These are phyloP conservation scores for Pyxicephalus adspersus DNA, from an alignment of 2,113 vertebrate genomes.

Conservation along the genomic window DNA sequence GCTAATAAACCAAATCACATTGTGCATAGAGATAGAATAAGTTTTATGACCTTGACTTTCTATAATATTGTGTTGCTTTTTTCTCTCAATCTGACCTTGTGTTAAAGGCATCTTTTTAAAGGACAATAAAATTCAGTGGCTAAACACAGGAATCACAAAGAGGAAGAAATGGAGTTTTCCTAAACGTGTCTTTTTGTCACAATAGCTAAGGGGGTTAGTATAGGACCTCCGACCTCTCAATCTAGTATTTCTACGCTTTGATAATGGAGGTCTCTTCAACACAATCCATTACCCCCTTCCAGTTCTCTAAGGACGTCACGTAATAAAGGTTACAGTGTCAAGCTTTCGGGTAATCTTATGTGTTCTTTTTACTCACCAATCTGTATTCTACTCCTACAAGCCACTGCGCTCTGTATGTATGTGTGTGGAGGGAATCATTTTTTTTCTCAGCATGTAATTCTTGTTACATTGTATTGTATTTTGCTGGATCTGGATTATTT, in stretches of 20 bases:
- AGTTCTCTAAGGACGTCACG: constrained; percentile 16
- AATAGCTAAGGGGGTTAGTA: constrained; percentile 41
- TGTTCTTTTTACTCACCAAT: constrained; percentile 33
- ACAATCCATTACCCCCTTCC: constrained; percentile 46
- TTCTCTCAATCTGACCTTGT: background rate
- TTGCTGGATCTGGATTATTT: no score
- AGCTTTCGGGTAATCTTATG: constrained; percentile 12
- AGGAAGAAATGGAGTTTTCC: constrained; percentile 26
- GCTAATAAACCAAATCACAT: background rate
- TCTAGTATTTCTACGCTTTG: constrained; percentile 35
- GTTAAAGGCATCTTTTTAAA: constrained; percentile 4
- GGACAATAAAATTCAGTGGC: background rate
- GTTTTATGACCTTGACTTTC: background rate
- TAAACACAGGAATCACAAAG: background rate
- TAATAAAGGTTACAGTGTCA: constrained; percentile 47
- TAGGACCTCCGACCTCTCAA: constrained; percentile 34
- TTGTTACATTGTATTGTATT: no score
- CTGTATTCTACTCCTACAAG: constrained; percentile 18
- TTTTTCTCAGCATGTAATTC: no score
- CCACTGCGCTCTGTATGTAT: background rate
- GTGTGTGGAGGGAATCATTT: no score
- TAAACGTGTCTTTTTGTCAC: constrained; percentile 28
- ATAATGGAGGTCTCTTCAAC: constrained; percentile 47
- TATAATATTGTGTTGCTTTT: background rate
- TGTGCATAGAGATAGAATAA: constrained; percentile 8